Evolutionary conservation across 1,140 invertebrate genomes (phyloP), one percentile per base, ranked within the genome.

Genomic region (Drosophila sturtevanti): DNA sequence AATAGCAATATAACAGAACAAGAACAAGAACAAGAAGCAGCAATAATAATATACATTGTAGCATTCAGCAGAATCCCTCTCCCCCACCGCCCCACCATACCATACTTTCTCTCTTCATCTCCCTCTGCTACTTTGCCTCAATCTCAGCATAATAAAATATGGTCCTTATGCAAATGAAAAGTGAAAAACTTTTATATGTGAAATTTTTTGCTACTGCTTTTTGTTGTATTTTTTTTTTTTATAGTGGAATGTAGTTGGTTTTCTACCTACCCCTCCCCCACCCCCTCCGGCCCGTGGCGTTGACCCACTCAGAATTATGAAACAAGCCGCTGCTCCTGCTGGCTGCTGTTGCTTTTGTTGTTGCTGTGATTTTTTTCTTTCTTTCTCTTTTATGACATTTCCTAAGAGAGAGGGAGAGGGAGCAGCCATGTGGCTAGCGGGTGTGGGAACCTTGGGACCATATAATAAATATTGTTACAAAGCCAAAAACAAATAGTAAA

Each of bases 401-500:
- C 41, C 41, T 18, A 48, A 48, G 18, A 11, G 18, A 9, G n/a
- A 41, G n/a, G 4, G 7, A 7, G 38, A 6, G 38, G 3, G 3
- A 35, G 68, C 68, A 6, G n/a, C n/a, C n/a, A 24, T 61, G 60
- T 52, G 38, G 41, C 35, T 51, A 27, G 34, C 22, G 21, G 9
- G 22, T 1, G 4, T 41, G n/a, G 44, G 9, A 24, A 38, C 34
- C 56, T 14, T 37, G 41, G 16, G 18, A 48, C 41, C 41, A 66
- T 38, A 35, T 38, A 79, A 89, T 87, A 86, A 86, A 86, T 86
- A 86, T 79, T 79, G 82, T 81, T 67, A 68, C 82, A 86, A 87
- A 86, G 82, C 82, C 82, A 79, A 86, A 86, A 86, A 87, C 82
- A 86, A 86, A 86, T 86, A 82, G 79, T 81, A 79, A 86, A 86